phyloP scores from a whole-genome alignment of 1,140 invertebrate genomes.

The Drosophila cardini region DNA sequence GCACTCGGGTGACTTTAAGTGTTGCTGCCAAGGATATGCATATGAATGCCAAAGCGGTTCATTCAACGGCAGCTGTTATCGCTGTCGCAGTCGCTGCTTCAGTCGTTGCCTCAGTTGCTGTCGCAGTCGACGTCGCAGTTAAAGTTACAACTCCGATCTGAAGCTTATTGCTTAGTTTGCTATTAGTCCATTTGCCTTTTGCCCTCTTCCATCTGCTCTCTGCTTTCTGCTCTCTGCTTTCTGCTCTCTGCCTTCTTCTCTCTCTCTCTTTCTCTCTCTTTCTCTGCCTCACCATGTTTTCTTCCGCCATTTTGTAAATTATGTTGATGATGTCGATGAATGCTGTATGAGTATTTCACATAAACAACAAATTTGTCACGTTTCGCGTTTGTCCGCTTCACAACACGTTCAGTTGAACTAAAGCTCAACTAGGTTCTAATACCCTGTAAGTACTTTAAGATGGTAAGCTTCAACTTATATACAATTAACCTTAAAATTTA shows the following conservation, averaged over 20 bases:
- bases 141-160: conserved; percentile 18
- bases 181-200: conserved; percentile 63
- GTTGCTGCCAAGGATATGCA: conserved; percentile 47
- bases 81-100: background rate
- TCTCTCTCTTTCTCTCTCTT: background rate
- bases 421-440: background rate
- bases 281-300: background rate
- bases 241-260: too few species aligned
- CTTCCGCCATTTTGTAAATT: conserved; percentile 9
- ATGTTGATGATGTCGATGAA: conserved; percentile 53
- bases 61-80: conserved; percentile 29
- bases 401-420: conserved; percentile 38
- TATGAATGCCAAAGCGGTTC: conserved; percentile 50
- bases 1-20: conserved; percentile 45
- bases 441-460: background rate
- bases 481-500: too few species aligned
- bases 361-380: conserved; percentile 81
- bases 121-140: conserved; percentile 3
- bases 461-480: too few species aligned
- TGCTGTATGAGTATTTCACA: conserved; percentile 47
- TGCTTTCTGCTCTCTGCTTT: background rate
- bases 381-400: conserved; percentile 66
- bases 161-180: conserved; percentile 44
- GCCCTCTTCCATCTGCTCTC: background rate
- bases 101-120: background rate